Conservation (phyloP, 1,140 invertebrate genomes). For the Cyclargus thomasi region DNA sequence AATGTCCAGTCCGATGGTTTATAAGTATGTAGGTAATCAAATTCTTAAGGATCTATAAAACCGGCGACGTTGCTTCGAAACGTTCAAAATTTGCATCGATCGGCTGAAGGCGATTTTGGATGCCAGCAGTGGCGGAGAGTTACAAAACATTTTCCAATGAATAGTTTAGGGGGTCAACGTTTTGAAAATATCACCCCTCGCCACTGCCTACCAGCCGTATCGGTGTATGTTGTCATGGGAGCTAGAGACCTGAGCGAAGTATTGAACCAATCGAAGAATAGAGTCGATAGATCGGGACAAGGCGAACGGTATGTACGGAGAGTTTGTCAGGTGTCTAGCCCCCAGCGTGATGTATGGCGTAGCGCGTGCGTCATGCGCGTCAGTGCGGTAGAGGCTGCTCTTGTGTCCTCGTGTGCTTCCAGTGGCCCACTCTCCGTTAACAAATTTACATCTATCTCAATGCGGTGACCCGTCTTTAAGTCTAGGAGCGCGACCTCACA, state of each 20-base stretch:
- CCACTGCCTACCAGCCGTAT: background rate
- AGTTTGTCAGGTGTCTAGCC: background rate
- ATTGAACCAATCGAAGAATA: background rate
- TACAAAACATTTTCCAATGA: background rate
- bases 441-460: constrained; percentile 27
- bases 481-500: constrained; percentile 37
- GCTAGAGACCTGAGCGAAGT: background rate
- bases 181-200: background rate
- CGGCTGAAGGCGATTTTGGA: background rate
- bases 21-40: no score
- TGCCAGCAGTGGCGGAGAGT: background rate
- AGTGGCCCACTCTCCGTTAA: constrained; percentile 48
- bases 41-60: background rate
- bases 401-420: constrained; percentile 62
- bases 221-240: background rate
- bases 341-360: constrained; percentile 18
- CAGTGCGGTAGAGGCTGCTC: constrained; percentile 44
- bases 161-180: background rate
- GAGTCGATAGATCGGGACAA: background rate
- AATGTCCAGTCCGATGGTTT: background rate
- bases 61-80: background rate
- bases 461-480: constrained; percentile 28
- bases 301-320: background rate
- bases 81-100: background rate
- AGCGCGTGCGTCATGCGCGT: constrained; percentile 35